Conservation (phyloP, 2,888 invertebrate genomes). For the Amorpha juglandis region DNA sequence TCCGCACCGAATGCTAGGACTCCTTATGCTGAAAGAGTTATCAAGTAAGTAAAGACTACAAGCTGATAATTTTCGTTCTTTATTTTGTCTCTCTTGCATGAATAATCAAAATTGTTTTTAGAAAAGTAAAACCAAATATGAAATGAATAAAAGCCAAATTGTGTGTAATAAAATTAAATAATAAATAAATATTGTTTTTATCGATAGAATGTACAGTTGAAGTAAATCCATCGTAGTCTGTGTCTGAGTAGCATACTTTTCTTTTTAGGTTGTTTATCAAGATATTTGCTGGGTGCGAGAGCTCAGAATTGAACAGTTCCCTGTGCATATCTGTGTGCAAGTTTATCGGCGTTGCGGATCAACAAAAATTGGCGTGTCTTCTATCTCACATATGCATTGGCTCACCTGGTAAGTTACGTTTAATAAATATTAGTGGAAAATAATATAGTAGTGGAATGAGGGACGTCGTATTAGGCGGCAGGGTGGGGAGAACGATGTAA, state of each 20-base stretch:
- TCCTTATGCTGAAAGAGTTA: slow-evolving; percentile 90
- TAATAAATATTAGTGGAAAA: background rate
- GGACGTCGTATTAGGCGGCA: too few species aligned
- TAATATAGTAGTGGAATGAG: too few species aligned
- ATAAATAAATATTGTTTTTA: too few species aligned
- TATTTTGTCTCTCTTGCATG: too few species aligned
- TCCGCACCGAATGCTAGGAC: slow-evolving; percentile 91
- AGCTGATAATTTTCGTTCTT: too few species aligned
- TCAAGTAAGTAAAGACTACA: slow-evolving; percentile 79
- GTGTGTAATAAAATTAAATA: too few species aligned
- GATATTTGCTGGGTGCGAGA: slow-evolving; percentile 74
- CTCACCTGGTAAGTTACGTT: slow-evolving; percentile 54
- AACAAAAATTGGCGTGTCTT: slow-evolving; percentile 62
- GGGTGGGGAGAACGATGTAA: too few species aligned
- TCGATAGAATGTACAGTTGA: too few species aligned
- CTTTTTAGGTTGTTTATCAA: slow-evolving; percentile 70
- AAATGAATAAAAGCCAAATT: too few species aligned
- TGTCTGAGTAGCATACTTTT: background rate
- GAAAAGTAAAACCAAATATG: too few species aligned
- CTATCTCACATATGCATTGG: slow-evolving; percentile 70
- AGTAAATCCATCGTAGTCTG: too few species aligned
- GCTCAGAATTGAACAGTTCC: slow-evolving; percentile 59
- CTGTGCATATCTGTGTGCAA: slow-evolving; percentile 75
- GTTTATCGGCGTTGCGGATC: slow-evolving; percentile 75
- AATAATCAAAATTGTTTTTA: too few species aligned